These are phyloP conservation scores for Synanceia verrucosa DNA, from an alignment of 2,797 vertebrate genomes.

Conservation along the genomic window DNA sequence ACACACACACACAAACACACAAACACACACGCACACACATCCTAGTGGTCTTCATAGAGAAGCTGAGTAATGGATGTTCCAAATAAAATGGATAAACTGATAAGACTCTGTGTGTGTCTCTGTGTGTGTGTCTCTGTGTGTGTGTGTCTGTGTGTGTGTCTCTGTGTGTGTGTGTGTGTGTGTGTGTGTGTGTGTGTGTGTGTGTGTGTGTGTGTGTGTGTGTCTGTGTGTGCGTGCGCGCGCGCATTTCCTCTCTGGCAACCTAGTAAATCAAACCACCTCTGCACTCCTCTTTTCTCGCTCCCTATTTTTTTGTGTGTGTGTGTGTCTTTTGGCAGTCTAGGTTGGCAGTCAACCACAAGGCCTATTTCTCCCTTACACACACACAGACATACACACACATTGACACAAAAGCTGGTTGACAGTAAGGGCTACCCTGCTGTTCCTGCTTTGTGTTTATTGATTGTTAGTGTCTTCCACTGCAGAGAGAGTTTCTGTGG, in stretches of 20 bases:
- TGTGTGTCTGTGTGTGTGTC: neutral
- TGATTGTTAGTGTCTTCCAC: slow-evolving; percentile 58
- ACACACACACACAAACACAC: slow-evolving; percentile 4
- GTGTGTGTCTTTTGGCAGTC: slow-evolving; percentile 59
- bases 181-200: slow-evolving; percentile 1
- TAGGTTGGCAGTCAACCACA: slow-evolving; percentile 55
- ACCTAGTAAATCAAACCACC: slow-evolving; percentile 59
- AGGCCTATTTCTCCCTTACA: slow-evolving; percentile 48
- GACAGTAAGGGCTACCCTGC: slow-evolving; percentile 64
- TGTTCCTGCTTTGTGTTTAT: slow-evolving; percentile 62
- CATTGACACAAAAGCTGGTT: slow-evolving; percentile 44
- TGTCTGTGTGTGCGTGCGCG: neutral
- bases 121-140: neutral
- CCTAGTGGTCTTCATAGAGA: slow-evolving; percentile 34
- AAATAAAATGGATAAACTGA: slow-evolving; percentile 38
- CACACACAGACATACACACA: neutral
- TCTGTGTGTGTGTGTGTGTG: neutral
- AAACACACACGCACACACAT: slow-evolving; percentile 16
- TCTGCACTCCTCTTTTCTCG: slow-evolving; percentile 40
- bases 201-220: slow-evolving; percentile 31
- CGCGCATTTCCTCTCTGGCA: slow-evolving; percentile 51
- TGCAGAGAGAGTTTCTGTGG: slow-evolving; percentile 26
- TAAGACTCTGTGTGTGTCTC: slow-evolving; percentile 13
- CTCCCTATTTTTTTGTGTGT: slow-evolving; percentile 32
- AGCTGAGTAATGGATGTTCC: slow-evolving; percentile 23